Evolutionary conservation across 2,797 vertebrate genomes (phyloP).

Genomic region (Erithacus rubecula): DNA sequence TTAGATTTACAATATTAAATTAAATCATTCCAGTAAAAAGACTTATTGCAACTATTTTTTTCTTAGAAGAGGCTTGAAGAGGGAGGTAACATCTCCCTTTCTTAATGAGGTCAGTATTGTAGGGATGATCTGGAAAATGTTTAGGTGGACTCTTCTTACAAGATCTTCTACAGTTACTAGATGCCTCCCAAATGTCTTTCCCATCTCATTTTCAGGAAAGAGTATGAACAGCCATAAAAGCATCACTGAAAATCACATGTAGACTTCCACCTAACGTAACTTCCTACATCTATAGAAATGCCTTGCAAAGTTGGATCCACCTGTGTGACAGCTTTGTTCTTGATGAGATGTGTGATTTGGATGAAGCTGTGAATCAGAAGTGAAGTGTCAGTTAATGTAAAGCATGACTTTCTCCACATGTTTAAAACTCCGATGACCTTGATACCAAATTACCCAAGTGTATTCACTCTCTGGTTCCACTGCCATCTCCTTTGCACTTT

Average conservation of each 20-base stretch:
- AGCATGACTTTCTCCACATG: neutral
- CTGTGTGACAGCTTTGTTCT: neutral
- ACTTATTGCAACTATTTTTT: neutral
- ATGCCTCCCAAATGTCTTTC: neutral
- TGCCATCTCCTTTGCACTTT: conserved; percentile 37
- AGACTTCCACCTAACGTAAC: neutral
- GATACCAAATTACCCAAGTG: neutral
- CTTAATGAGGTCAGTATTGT: neutral
- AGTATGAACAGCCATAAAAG: neutral
- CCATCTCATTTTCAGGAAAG: neutral
- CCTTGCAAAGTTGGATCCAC: neutral
- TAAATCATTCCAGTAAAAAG: neutral
- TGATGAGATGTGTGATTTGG: conserved; percentile 4
- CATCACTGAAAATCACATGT: rapidly evolving
- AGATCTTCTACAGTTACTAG: neutral
- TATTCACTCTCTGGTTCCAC: conserved; percentile 2
- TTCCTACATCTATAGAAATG: neutral
- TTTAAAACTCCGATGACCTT: neutral
- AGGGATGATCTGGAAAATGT: neutral
- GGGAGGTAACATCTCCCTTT: neutral
- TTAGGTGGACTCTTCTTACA: neutral
- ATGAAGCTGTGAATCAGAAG: neutral
- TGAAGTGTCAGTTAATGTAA: neutral
- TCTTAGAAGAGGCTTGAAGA: neutral
- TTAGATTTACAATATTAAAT: neutral